These are phyloP conservation scores for Steinernema khuongi DNA, from an alignment of 1,140 invertebrate genomes.

Conservation along the genomic window DNA sequence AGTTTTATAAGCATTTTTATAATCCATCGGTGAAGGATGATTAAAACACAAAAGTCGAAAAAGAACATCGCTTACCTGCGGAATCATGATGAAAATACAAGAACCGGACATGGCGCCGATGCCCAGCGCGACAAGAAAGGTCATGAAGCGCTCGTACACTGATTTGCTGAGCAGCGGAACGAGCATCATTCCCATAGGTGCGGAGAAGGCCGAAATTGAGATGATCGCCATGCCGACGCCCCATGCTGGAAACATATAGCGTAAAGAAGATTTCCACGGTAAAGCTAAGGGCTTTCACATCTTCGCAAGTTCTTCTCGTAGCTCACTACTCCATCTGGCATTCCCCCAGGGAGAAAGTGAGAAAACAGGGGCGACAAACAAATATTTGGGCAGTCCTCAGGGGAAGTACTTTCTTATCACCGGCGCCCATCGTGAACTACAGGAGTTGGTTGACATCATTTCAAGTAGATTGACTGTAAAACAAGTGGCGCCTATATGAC, in stretches of 20 bases:
- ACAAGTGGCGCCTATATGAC: too few relatives aligned
- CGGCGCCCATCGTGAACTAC: too few relatives aligned
- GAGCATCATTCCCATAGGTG: conserved; percentile 47
- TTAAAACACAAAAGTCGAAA: background rate
- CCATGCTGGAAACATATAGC: conserved; percentile 47
- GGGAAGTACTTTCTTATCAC: too few relatives aligned
- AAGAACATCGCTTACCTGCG: conserved; percentile 36
- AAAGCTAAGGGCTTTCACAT: background rate
- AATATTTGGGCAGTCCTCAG: too few relatives aligned
- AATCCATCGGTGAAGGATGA: background rate
- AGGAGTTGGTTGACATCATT: too few relatives aligned
- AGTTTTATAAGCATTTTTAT: too few relatives aligned
- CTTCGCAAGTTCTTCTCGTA: too few relatives aligned
- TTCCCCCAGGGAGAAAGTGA: too few relatives aligned
- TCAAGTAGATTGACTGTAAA: too few relatives aligned
- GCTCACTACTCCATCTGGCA: too few relatives aligned
- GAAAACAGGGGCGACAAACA: too few relatives aligned
- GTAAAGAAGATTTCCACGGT: background rate
- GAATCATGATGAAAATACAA: conserved; percentile 47
- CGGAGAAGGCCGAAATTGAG: conserved; percentile 39
- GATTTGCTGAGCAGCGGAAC: conserved; percentile 43
- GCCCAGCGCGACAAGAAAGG: conserved; percentile 48
- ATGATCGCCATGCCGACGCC: conserved; percentile 43
- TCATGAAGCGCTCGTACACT: conserved; percentile 51
- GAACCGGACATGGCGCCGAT: conserved; percentile 48